phyloP scores from a whole-genome alignment of 2,888 invertebrate species.

The Orchesellides sinensis region DNA sequence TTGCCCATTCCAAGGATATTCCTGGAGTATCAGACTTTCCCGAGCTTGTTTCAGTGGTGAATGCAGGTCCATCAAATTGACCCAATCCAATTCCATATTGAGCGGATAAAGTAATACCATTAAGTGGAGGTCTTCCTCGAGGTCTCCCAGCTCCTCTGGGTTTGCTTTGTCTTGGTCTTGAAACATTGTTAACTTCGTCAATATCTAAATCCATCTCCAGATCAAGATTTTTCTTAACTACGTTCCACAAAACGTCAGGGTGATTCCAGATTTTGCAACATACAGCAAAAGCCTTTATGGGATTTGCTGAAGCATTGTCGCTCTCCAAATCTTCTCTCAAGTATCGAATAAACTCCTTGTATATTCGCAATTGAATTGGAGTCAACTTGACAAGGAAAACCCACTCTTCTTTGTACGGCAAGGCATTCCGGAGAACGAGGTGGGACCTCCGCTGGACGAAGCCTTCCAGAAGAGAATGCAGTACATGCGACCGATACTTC shows the following conservation, averaged over 20 bases:
- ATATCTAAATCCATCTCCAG: constrained; percentile 81
- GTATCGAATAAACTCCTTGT: constrained; percentile 92
- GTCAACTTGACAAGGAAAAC: constrained; percentile 95
- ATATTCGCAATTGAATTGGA: constrained; percentile 91
- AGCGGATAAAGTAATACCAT: constrained; percentile 23
- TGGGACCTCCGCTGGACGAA: constrained; percentile 98
- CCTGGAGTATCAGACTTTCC: constrained; percentile 31
- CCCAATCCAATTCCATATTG: background rate
- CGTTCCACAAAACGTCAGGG: constrained; percentile 93
- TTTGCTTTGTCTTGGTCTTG: constrained; percentile 30
- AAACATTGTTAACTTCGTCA: constrained; percentile 73
- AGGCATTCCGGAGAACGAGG: constrained; percentile 91
- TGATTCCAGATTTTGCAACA: constrained; percentile 99
- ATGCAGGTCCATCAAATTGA: constrained; percentile 6
- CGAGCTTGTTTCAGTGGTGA: background rate
- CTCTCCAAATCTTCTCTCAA: constrained; percentile 82
- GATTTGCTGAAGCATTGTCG: constrained; percentile 91
- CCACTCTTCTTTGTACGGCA: constrained; percentile 97
- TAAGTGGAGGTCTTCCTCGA: constrained; percentile 42
- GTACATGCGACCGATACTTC: constrained; percentile 96
- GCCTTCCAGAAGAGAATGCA: constrained; percentile 95
- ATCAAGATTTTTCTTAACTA: constrained; percentile 87
- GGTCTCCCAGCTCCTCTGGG: constrained; percentile 49
- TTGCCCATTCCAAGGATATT: constrained; percentile 80
- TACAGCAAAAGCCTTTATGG: constrained; percentile 97